Conservation (phyloP, 2,888 invertebrate species). For the Scaptodrosophila latifasciaeformis region DNA sequence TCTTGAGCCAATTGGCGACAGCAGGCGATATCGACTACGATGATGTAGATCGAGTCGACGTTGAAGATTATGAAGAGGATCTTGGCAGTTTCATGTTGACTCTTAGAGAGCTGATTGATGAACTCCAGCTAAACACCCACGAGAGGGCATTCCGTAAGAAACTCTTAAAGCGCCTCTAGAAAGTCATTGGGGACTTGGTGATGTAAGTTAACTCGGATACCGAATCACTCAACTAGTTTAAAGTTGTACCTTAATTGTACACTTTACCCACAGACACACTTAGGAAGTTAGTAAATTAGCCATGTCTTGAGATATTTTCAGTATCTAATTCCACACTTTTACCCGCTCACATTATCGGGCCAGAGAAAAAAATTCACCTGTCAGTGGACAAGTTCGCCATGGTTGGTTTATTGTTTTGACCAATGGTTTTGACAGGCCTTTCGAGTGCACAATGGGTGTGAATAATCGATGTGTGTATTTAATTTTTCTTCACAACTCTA, state of each 20-base stretch:
- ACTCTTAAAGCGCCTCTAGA: conserved; percentile 33
- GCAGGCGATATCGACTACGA: not conserved
- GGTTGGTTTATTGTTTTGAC: conserved; percentile 14
- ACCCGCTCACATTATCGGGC: too few species aligned
- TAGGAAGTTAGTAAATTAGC: too few species aligned
- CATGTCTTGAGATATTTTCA: too few species aligned
- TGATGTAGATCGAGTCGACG: not conserved
- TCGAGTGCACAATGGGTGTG: conserved; percentile 35
- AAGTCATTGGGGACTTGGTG: not conserved
- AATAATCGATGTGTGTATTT: conserved; percentile 35
- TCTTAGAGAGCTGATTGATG: conserved; percentile 40
- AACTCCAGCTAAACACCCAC: too few species aligned
- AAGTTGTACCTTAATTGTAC: too few species aligned
- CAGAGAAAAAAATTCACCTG: too few species aligned
- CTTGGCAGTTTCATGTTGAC: conserved; percentile 29
- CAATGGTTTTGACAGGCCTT: not conserved
- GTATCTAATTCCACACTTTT: too few species aligned
- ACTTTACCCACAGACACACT: too few species aligned
- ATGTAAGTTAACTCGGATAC: too few species aligned
- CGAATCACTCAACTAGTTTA: too few species aligned
- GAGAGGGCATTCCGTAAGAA: conserved; percentile 24
- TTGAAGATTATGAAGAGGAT: conserved; percentile 36
- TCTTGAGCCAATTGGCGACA: too few species aligned
- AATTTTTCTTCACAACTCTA: not conserved
- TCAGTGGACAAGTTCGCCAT: not conserved